Conservation (phyloP, 2,888 invertebrate species). For the Watsonalla cultraria region DNA sequence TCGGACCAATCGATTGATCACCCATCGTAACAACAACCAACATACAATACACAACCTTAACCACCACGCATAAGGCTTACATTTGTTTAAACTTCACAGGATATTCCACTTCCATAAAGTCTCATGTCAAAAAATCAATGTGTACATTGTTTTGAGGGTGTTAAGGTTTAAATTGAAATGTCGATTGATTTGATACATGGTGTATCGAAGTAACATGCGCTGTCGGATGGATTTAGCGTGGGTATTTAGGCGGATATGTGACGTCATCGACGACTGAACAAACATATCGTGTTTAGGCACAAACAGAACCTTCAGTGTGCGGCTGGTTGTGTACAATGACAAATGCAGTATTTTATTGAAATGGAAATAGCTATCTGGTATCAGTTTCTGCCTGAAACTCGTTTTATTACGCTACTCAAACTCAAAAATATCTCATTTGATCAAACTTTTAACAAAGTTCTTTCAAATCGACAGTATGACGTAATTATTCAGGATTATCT, state of each 20-base stretch:
- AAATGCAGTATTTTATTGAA: background rate
- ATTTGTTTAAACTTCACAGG: background rate
- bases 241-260: constrained; percentile 56
- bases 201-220: constrained; percentile 38
- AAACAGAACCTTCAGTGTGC: constrained; percentile 20
- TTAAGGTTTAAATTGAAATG: constrained; percentile 19
- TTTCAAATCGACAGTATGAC: no score
- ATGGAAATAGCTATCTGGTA: no score
- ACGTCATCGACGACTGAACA: constrained; percentile 39
- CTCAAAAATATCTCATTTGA: no score
- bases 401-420: no score
- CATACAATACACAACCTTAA: constrained; percentile 14
- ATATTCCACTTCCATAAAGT: background rate
- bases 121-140: background rate
- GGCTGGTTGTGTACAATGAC: background rate
- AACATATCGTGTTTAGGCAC: constrained; percentile 33
- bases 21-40: constrained; percentile 7
- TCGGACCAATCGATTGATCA: constrained; percentile 55
- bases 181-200: constrained; percentile 13
- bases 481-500: no score
- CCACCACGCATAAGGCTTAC: background rate
- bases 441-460: no score
- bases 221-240: constrained; percentile 59
- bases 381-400: no score
- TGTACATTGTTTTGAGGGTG: background rate